Conservation (phyloP, 2,797 vertebrate genomes). For the Holocentrus rufus region DNA sequence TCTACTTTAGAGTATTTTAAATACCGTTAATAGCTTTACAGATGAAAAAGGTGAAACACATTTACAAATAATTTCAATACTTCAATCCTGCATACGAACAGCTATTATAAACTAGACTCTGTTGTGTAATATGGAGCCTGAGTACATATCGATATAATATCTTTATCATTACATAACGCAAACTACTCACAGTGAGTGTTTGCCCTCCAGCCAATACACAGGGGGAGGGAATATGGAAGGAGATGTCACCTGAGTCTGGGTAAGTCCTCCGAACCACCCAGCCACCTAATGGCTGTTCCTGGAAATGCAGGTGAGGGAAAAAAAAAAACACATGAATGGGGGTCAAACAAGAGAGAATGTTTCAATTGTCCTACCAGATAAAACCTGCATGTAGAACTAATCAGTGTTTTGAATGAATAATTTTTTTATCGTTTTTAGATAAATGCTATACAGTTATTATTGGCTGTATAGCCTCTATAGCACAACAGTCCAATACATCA, state of each 20-base stretch:
- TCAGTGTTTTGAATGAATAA: too few relatives aligned
- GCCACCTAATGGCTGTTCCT: slow-evolving; percentile 85
- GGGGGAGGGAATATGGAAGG: slow-evolving; percentile 81
- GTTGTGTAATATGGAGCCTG: background rate
- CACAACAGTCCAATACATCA: too few relatives aligned
- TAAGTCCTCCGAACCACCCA: slow-evolving; percentile 82
- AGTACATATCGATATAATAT: background rate
- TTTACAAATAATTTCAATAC: background rate
- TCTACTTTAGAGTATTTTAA: too few relatives aligned
- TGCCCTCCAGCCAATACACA: slow-evolving; percentile 81
- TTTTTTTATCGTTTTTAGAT: background rate
- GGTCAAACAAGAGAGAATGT: too few relatives aligned
- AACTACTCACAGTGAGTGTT: slow-evolving; percentile 83
- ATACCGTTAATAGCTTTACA: too few relatives aligned
- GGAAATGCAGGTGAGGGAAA: slow-evolving; percentile 25
- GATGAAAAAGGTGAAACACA: too few relatives aligned
- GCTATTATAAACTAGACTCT: background rate
- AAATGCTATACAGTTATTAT: background rate
- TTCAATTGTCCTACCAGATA: background rate
- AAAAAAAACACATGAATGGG: too few relatives aligned
- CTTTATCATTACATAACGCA: background rate
- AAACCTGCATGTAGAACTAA: too few relatives aligned
- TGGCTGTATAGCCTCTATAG: background rate
- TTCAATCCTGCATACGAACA: background rate
- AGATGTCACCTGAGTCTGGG: slow-evolving; percentile 73